These are phyloP conservation scores for Calidris pygmaea DNA, from an alignment of 2,113 vertebrate species.

Conservation along the genomic window DNA sequence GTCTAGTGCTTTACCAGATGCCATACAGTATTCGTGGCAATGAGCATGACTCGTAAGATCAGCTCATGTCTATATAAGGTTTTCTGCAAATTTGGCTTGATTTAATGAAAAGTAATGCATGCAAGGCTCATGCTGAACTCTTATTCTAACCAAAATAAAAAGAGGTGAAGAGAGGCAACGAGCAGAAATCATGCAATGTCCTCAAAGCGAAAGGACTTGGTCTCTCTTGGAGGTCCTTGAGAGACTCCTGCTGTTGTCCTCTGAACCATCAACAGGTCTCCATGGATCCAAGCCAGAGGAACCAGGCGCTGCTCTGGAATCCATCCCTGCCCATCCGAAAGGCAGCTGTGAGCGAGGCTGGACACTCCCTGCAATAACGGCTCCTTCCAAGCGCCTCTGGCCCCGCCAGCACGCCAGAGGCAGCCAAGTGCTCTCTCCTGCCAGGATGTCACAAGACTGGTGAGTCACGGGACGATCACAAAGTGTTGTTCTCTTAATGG, in stretches of 20 bases:
- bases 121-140: background rate
- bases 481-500: background rate
- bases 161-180: background rate
- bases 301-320: background rate
- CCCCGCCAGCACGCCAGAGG: background rate
- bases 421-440: background rate
- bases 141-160: background rate
- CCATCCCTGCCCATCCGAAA: background rate
- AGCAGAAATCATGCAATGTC: background rate
- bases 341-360: background rate
- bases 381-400: slow-evolving; percentile 9
- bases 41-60: background rate
- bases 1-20: background rate
- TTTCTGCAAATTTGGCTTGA: slow-evolving; percentile 6
- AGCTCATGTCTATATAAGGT: background rate
- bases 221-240: background rate
- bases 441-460: slow-evolving; percentile 27
- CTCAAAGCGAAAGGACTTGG: background rate
- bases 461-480: slow-evolving; percentile 27
- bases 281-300: background rate
- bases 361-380: slow-evolving; percentile 28
- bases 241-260: background rate
- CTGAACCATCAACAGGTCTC: background rate
- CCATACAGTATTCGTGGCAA: background rate
- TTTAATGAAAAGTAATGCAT: background rate